A percentile compares a stretch with the other conserved stretches of the same genome.
phyloP scores from a whole-genome alignment of 92 coral and sea anemone species.

The Porites lobata region DNA sequence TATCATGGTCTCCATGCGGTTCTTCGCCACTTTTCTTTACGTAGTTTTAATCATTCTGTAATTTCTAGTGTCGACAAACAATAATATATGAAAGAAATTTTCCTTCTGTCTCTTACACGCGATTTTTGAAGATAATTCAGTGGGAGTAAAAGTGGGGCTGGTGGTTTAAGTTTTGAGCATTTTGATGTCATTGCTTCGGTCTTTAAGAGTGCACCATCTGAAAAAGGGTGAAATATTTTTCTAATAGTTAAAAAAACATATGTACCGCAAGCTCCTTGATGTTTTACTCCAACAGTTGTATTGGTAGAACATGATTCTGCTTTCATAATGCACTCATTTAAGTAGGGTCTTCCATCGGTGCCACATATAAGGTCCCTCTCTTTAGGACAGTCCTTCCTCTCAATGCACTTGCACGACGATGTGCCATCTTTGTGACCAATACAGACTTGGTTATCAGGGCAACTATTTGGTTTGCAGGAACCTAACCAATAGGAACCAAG shows the following conservation, averaged over 20 bases:
- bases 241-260: neutral
- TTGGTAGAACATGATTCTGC: constrained; percentile 79
- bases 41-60: too few species aligned
- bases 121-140: too few species aligned
- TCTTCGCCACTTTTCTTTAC: too few species aligned
- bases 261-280: constrained; percentile 94
- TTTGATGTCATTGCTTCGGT: too few species aligned
- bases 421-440: constrained; percentile 73
- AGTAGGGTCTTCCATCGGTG: constrained; percentile 83
- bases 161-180: too few species aligned
- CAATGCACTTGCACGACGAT: constrained; percentile 79
- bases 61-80: too few species aligned
- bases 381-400: constrained; percentile 80
- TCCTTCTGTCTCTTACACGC: too few species aligned
- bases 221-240: neutral
- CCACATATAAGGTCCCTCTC: constrained; percentile 89
- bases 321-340: constrained; percentile 82
- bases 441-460: constrained; percentile 80
- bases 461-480: constrained; percentile 70
- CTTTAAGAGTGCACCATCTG: neutral
- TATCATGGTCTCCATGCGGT: too few species aligned
- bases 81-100: too few species aligned
- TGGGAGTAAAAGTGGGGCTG: too few species aligned
- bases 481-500: constrained; percentile 52
- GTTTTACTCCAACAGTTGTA: constrained; percentile 72